These are phyloP conservation scores for Aspiorhynchus laticeps DNA, from an alignment of 2,113 vertebrate genomes.

Conservation along the genomic window DNA sequence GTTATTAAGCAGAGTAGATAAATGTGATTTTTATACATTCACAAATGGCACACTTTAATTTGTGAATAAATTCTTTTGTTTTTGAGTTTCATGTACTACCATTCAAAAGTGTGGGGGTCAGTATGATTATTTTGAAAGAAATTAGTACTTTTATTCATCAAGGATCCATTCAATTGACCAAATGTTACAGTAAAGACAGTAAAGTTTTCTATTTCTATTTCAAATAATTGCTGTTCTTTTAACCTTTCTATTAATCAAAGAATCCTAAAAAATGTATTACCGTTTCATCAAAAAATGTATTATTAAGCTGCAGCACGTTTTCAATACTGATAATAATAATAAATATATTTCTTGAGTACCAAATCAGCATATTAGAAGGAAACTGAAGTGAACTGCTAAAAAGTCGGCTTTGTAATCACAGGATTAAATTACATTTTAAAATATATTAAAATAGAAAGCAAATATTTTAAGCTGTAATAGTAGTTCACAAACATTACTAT, in stretches of 20 bases:
- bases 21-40: background rate
- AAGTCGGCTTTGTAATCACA: background rate
- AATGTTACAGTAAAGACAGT: background rate
- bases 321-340: background rate
- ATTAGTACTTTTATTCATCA: background rate
- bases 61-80: background rate
- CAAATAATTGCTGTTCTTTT: background rate
- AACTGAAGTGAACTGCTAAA: background rate
- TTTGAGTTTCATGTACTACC: no score
- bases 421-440: background rate
- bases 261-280: background rate
- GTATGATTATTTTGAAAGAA: background rate
- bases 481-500: background rate
- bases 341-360: background rate
- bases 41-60: background rate
- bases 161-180: background rate
- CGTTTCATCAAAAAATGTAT: background rate
- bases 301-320: background rate
- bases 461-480: background rate
- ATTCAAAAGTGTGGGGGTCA: background rate
- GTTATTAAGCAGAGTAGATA: background rate
- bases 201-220: background rate
- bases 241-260: background rate
- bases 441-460: background rate
- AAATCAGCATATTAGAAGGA: background rate